These are phyloP conservation scores for Chaenocephalus aceratus DNA, from an alignment of 2,113 vertebrate species.

Conservation along the genomic window DNA sequence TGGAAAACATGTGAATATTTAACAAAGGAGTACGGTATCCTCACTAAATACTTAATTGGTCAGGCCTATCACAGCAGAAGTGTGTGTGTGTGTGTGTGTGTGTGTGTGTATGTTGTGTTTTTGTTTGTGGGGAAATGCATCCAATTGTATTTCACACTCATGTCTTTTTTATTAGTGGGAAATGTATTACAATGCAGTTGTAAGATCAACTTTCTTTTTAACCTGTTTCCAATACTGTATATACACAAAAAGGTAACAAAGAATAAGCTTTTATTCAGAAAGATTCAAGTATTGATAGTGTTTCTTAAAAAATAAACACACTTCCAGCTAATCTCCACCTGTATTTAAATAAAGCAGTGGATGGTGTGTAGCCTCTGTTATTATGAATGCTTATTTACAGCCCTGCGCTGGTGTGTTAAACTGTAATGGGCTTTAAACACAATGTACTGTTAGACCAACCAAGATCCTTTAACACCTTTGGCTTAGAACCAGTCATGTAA, in stretches of 20 bases:
- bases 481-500: slow-evolving; percentile 36
- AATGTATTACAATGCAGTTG: too few species aligned
- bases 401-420: slow-evolving; percentile 4
- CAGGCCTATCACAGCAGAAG: slow-evolving; percentile 62
- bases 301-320: too few species aligned
- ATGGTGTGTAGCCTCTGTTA: not conserved
- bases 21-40: slow-evolving; percentile 74
- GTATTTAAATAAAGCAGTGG: not conserved
- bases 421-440: slow-evolving; percentile 34
- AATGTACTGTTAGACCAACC: not conserved
- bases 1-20: slow-evolving; percentile 85
- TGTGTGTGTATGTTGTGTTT: not conserved
- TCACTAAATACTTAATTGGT: slow-evolving; percentile 84
- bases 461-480: slow-evolving; percentile 41
- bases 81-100: too few species aligned
- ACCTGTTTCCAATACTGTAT: not conserved
- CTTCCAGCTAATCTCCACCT: not conserved
- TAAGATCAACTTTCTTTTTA: not conserved
- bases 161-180: too few species aligned
- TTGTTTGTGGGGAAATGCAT: not conserved
- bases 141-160: not conserved
- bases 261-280: not conserved
- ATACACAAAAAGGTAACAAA: not conserved
- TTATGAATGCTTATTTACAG: slow-evolving; percentile 17
- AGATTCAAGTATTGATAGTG: not conserved